phyloP scores from a whole-genome alignment of 2,113 vertebrate species.

The Macaca mulatta region DNA sequence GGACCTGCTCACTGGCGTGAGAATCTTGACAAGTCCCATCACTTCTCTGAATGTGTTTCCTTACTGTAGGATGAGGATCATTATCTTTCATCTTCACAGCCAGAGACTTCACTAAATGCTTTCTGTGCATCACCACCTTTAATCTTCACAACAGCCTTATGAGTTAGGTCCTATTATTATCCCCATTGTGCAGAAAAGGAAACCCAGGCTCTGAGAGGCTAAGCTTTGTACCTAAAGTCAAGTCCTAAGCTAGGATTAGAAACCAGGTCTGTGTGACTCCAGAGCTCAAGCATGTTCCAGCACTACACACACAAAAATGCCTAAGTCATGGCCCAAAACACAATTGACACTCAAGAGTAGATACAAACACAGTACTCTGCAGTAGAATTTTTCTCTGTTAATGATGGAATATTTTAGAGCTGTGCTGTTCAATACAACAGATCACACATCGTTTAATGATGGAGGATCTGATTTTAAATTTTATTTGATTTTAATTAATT shows the following conservation, averaged over 20 bases:
- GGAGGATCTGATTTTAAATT: neutral
- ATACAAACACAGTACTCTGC: neutral
- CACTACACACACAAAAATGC: neutral
- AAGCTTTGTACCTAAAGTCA: neutral
- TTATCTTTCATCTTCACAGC: neutral
- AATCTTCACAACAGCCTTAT: neutral
- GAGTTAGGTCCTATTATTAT: neutral
- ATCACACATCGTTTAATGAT: neutral
- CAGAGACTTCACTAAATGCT: neutral
- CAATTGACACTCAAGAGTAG: neutral
- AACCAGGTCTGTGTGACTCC: neutral
- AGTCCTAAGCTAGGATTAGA: neutral
- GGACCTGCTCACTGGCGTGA: neutral
- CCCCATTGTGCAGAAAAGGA: neutral
- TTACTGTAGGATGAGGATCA: neutral
- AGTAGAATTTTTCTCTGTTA: too few species aligned
- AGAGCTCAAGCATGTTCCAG: neutral
- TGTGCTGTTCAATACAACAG: neutral
- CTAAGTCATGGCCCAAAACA: neutral
- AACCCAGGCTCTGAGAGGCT: neutral
- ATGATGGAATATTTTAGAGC: neutral
- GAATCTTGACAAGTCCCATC: neutral
- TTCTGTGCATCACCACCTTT: neutral
- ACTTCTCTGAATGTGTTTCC: neutral
- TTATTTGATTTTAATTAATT: neutral